A percentile compares a stretch with the other conserved stretches of the same genome.
Conservation (phyloP, 2,888 invertebrate species). For the Lasioglossum oenotherae region DNA sequence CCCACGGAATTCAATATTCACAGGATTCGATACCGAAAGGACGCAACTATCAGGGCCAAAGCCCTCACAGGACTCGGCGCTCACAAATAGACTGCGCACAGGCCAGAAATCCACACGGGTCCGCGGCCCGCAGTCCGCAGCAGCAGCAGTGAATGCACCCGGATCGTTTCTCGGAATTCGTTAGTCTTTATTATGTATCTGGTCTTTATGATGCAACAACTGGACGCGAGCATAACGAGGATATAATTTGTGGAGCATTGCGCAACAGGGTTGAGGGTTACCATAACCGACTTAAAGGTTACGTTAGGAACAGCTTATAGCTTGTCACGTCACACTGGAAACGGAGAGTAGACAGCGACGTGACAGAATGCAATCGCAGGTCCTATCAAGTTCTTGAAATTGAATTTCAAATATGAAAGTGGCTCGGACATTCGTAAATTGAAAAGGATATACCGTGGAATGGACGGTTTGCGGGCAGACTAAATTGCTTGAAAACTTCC, state of each 20-base stretch:
- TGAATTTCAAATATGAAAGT: slow-evolving; percentile 7
- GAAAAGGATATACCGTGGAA: neutral
- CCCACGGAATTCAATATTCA: neutral
- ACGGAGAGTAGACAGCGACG: neutral
- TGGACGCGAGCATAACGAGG: slow-evolving; percentile 5
- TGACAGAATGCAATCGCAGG: neutral
- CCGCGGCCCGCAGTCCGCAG: neutral
- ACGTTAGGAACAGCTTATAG: neutral
- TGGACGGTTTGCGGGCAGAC: neutral
- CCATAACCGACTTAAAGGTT: slow-evolving; percentile 8
- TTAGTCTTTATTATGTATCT: neutral
- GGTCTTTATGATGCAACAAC: neutral
- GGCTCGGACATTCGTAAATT: neutral
- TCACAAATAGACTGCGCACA: neutral
- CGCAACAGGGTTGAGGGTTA: neutral
- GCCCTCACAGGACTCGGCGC: neutral
- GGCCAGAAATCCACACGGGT: neutral
- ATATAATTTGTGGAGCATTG: slow-evolving; percentile 6
- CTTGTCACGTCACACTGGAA: neutral
- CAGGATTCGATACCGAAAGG: neutral
- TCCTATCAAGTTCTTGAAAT: neutral
- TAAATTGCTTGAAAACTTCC: neutral
- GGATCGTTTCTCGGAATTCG: neutral
- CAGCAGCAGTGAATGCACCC: neutral
- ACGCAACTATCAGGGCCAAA: neutral